Base-by-base conservation (phyloP, 2,888 invertebrate species). In the Oscheius myriophilus region DNA sequence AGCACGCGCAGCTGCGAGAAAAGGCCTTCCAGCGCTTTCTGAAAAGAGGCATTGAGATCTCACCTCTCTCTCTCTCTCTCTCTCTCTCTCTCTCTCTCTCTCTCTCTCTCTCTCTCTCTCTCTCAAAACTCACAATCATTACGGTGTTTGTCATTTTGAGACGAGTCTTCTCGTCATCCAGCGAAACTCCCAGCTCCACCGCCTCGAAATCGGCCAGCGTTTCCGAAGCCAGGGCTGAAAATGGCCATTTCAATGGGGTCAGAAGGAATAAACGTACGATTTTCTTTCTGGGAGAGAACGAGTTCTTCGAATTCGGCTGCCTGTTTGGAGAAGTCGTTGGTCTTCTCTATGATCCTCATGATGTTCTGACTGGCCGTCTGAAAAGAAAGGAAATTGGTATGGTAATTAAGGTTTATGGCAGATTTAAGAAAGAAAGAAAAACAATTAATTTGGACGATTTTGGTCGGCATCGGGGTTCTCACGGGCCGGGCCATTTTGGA, bases 141-240 rank as follows among this genome's bases (percentile, higher is more conserved):
- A 43, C 25, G 23, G 58, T 43, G 2, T 25, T 58, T 3, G 23
- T 42, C 25, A 45, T 43, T n/a, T 14, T 45, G 16, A 58, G 25
- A 9, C 58, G 45, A 21, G 18, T 58, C 58, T 43, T 23, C 21
- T 42, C 14, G 42, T 43, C 42, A 25, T 21, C 21, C 43, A 11
- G n/a, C 43, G 23, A 58, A 42, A 18, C 23, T 18, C 2, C 42
- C 26, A 42, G 14, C 16, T 23, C 45, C 7, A 9, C 45, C 58
- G 9, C 21, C 23, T 41, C 45, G 58, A 58, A 58, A 0, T 58
- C 58, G n/a, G 45, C 16, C 25, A 58, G 16, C 12, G 58, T 43
- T 43, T 58, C 43, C 1, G 58, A 58, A 39, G 55, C 41, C 33
- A 33, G 33, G 33, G 33, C 33, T 33, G 9, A 3, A 33, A 33